phyloP scores from a whole-genome alignment of 1,140 invertebrate genomes.

The Dufourea novaeangliae region DNA sequence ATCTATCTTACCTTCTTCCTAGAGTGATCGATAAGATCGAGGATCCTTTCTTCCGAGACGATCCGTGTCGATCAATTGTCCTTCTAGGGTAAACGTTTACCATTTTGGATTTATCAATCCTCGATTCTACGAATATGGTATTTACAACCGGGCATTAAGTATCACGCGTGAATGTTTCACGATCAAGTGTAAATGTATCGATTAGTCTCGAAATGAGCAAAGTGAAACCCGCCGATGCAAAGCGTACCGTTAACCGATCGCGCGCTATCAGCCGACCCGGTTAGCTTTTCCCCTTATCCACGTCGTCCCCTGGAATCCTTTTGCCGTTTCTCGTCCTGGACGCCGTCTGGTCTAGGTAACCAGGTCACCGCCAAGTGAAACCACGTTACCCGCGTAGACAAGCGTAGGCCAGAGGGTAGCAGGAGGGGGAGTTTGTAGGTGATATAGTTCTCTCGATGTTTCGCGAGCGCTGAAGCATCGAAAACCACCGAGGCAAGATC shows the following conservation, averaged over 20 bases:
- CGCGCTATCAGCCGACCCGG: constrained; percentile 43
- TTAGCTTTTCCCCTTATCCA: constrained; percentile 42
- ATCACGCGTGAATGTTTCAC: too few relatives aligned
- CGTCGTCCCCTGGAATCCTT: constrained; percentile 36
- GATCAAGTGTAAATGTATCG: too few relatives aligned
- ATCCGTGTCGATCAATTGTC: too few relatives aligned
- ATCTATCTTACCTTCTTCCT: too few relatives aligned
- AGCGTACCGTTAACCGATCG: constrained; percentile 53
- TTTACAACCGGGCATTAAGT: too few relatives aligned
- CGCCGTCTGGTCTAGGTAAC: constrained; percentile 41
- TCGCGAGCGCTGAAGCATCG: constrained; percentile 27
- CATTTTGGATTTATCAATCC: too few relatives aligned
- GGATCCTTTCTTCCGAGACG: neutral
- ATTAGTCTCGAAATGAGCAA: neutral
- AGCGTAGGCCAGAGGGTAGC: constrained; percentile 36
- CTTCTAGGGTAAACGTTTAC: too few relatives aligned
- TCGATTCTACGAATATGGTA: too few relatives aligned
- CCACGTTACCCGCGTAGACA: constrained; percentile 60
- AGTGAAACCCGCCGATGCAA: neutral
- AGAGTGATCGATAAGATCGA: too few relatives aligned
- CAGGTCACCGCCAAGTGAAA: constrained; percentile 75
- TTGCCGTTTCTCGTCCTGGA: constrained; percentile 52
- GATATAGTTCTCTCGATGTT: constrained; percentile 2
- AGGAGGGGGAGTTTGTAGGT: constrained; percentile 1
- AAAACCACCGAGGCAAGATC: constrained; percentile 26